A percentile compares a stretch with the other conserved stretches of the same genome.
phyloP scores from a whole-genome alignment of 2,113 vertebrate species.

The Mixornis gularis region DNA sequence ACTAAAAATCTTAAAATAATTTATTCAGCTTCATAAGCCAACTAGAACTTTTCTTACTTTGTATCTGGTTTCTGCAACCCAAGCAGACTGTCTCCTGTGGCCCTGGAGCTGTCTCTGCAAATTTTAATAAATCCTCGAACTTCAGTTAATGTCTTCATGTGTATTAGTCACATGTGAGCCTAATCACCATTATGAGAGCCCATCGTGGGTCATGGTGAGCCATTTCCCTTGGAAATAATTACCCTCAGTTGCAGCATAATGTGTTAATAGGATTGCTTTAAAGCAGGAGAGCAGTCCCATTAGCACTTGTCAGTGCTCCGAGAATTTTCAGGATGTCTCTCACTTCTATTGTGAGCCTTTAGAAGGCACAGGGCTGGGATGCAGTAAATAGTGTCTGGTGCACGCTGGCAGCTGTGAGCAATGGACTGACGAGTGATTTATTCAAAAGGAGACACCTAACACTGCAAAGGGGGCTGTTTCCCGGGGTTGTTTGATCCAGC shows the following conservation, averaged over 20 bases:
- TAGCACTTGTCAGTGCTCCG: constrained; percentile 25
- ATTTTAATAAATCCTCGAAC: constrained; percentile 37
- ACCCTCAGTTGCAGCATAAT: constrained; percentile 42
- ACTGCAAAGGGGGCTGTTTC: neutral
- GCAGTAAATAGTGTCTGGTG: neutral
- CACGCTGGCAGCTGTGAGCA: neutral
- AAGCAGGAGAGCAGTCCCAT: constrained; percentile 27
- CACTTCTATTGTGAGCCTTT: neutral
- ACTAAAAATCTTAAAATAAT: neutral
- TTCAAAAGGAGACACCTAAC: neutral
- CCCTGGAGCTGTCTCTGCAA: neutral
- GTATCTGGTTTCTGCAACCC: neutral
- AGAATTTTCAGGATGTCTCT: constrained; percentile 17
- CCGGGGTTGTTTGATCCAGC: neutral
- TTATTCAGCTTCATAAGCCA: neutral
- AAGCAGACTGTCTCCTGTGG: neutral
- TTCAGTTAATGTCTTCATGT: constrained; percentile 15
- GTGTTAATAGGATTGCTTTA: constrained; percentile 52
- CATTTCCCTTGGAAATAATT: constrained; percentile 61
- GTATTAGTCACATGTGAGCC: constrained; percentile 39
- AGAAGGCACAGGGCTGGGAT: neutral
- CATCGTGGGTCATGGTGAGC: constrained; percentile 15
- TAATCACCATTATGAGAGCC: constrained; percentile 38
- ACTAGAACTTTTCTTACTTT: neutral
- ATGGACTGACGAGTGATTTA: neutral